A percentile compares a stretch with the other conserved stretches of the same genome.
Conservation (phyloP, 2,888 invertebrate genomes). For the Bimastos eiseni region DNA sequence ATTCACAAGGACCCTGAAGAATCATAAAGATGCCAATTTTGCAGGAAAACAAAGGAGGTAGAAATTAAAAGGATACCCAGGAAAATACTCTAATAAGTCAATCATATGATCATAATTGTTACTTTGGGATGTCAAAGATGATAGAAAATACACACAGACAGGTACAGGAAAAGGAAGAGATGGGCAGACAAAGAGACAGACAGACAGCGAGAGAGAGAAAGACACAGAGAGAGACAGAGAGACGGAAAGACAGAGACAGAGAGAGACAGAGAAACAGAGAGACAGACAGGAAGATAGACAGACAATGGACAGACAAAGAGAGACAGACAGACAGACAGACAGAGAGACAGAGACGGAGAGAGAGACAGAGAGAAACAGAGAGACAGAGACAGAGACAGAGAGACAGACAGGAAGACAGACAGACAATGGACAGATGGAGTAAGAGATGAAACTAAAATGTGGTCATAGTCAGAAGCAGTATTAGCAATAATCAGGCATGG, state of each 20-base stretch:
- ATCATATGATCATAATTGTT: neutral
- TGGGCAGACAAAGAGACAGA: neutral
- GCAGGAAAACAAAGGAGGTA: neutral
- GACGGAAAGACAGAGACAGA: neutral
- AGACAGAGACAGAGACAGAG: slow-evolving; percentile 9
- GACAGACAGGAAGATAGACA: neutral
- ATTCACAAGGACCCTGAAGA: neutral
- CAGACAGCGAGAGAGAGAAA: neutral
- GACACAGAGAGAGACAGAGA: neutral
- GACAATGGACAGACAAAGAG: neutral
- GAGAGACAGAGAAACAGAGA: neutral
- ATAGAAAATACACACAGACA: no score
- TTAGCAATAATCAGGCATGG: neutral
- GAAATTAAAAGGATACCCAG: neutral
- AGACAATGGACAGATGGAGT: neutral
- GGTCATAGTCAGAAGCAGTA: neutral
- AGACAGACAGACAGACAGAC: neutral
- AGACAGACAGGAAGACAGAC: no score
- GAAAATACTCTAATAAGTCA: neutral
- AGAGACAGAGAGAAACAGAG: neutral
- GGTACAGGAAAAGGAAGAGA: neutral
- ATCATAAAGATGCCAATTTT: neutral
- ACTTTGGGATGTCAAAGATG: neutral
- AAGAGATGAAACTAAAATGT: neutral
- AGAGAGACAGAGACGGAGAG: neutral